Conservation (phyloP, 92 coral and sea anemone species). For the Heteractis magnifica region DNA sequence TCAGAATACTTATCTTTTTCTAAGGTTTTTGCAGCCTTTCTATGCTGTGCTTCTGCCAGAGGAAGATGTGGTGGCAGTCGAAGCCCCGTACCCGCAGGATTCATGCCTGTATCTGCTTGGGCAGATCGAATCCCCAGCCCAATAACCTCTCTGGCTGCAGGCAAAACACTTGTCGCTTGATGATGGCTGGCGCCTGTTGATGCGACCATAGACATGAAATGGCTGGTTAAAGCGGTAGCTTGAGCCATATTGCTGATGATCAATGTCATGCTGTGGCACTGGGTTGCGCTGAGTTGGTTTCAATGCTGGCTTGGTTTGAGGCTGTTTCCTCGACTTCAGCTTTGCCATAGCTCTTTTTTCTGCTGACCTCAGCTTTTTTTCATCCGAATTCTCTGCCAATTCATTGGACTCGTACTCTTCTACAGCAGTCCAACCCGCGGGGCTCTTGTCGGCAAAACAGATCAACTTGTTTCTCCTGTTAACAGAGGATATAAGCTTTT, state of each 20-base stretch:
- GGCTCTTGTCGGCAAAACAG: constrained; percentile 49
- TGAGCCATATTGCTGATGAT: too few relatives aligned
- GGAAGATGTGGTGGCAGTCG: constrained; percentile 10
- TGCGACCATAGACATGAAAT: too few relatives aligned
- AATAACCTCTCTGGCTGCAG: constrained; percentile 41
- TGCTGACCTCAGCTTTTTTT: constrained; percentile 39
- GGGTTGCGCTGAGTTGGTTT: not conserved
- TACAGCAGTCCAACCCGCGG: constrained; percentile 47
- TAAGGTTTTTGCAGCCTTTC: constrained; percentile 33
- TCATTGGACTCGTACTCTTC: constrained; percentile 49
- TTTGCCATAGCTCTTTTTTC: constrained; percentile 37
- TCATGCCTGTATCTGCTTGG: constrained; percentile 12
- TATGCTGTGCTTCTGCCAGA: not conserved
- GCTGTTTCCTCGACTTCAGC: constrained; percentile 23
- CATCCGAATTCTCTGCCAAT: constrained; percentile 37
- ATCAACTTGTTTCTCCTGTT: constrained; percentile 37
- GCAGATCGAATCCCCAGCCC: constrained; percentile 40
- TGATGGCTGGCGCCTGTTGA: constrained; percentile 24
- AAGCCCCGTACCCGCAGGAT: constrained; percentile 2
- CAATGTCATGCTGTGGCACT: not conserved
- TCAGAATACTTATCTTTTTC: constrained; percentile 32
- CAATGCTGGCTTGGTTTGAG: not conserved
- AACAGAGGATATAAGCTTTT: constrained; percentile 11
- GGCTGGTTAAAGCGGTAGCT: constrained; percentile 9
- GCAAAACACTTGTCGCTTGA: constrained; percentile 33